phyloP scores from a whole-genome alignment of 1,140 invertebrate genomes.

The Zaprionus kolodkinae region DNA sequence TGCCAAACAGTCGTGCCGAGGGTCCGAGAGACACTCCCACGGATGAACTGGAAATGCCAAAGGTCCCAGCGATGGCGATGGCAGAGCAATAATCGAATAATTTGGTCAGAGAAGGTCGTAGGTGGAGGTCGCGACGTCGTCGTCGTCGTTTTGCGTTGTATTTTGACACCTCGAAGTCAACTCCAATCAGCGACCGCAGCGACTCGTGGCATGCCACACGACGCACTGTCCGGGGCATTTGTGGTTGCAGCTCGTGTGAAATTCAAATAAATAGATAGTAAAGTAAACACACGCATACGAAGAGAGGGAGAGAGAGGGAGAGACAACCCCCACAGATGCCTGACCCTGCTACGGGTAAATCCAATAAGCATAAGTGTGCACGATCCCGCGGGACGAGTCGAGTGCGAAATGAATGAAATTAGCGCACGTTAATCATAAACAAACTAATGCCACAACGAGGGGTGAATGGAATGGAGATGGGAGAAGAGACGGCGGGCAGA shows the following conservation, averaged over 20 bases:
- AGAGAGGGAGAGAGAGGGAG: neutral
- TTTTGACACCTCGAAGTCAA: slow-evolving; percentile 74
- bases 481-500: neutral
- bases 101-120: slow-evolving; percentile 32
- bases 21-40: too few species aligned
- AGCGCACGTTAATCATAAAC: slow-evolving; percentile 81
- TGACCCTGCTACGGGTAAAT: slow-evolving; percentile 35
- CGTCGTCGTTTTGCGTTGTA: slow-evolving; percentile 51
- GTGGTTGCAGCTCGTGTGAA: slow-evolving; percentile 62
- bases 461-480: neutral
- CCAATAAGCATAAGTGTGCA: slow-evolving; percentile 75
- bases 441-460: slow-evolving; percentile 43
- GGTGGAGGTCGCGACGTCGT: too few species aligned
- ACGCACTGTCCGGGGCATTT: slow-evolving; percentile 35
- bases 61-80: too few species aligned
- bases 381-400: slow-evolving; percentile 55
- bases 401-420: slow-evolving; percentile 79
- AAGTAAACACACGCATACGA: slow-evolving; percentile 29
- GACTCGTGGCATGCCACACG: slow-evolving; percentile 17
- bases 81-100: slow-evolving; percentile 55
- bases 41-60: neutral
- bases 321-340: neutral
- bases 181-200: slow-evolving; percentile 46
- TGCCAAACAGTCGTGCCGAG: neutral
- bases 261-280: slow-evolving; percentile 49